These are phyloP conservation scores for Cephus nigrinus DNA, from an alignment of 2,888 invertebrate species.

Conservation along the genomic window DNA sequence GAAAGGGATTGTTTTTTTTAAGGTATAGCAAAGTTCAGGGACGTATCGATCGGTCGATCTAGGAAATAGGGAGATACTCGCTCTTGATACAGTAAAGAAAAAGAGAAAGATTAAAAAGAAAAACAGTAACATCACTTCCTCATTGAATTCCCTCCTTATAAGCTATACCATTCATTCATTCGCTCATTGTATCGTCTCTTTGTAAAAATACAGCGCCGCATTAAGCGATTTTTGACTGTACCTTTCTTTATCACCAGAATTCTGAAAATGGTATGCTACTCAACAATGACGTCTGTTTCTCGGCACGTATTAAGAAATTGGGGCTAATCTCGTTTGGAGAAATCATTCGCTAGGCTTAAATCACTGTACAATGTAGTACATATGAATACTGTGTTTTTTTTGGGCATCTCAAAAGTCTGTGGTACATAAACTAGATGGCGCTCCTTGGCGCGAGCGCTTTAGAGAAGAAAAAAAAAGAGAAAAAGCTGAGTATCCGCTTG, in stretches of 20 bases:
- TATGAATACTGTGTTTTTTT: not conserved
- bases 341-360: not conserved
- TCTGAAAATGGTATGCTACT: not conserved
- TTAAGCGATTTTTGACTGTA: not conserved
- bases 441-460: not conserved
- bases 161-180: not conserved
- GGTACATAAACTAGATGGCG: not conserved
- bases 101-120: constrained; percentile 11
- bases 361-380: not conserved
- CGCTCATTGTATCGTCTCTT: not conserved
- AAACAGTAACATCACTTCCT: constrained; percentile 36
- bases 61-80: not conserved
- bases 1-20: not conserved
- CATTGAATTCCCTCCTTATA: not conserved
- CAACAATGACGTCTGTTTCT: not conserved
- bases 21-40: not conserved
- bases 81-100: constrained; percentile 22
- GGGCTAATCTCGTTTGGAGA: not conserved
- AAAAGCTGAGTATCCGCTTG: not conserved
- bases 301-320: not conserved
- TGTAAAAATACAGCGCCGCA: not conserved
- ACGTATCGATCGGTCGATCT: not conserved
- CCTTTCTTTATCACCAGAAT: not conserved
- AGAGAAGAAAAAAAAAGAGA: not conserved
- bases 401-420: not conserved